Evolutionary conservation across 2,888 invertebrate species (phyloP).

Genomic region (Nipponacmea schrenckii): DNA sequence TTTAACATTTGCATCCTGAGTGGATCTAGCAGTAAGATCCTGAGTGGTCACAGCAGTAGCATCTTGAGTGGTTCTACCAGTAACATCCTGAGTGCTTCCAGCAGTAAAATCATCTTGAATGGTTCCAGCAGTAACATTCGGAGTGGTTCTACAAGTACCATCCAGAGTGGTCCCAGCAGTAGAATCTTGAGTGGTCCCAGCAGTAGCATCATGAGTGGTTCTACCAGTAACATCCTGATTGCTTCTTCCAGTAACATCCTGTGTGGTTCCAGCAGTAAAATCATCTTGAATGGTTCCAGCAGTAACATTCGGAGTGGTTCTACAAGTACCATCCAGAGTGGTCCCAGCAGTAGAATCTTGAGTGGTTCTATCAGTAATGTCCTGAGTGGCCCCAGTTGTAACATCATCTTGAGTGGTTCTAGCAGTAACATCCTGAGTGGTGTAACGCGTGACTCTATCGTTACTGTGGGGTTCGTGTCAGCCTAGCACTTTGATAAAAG

Average conservation of each 20-base stretch:
- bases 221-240: neutral
- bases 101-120: no score
- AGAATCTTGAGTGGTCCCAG: neutral
- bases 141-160: neutral
- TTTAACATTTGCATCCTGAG: neutral
- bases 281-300: no score
- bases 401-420: neutral
- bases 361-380: neutral
- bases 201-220: neutral
- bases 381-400: neutral
- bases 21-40: neutral
- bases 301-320: no score
- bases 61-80: no score
- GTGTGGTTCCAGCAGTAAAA: no score
- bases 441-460: no score
- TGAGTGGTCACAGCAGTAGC: neutral
- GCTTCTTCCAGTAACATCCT: no score
- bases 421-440: neutral
- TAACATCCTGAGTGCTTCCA: no score
- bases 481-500: no score
- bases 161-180: neutral
- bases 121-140: no score
- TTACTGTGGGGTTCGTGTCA: no score
- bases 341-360: constrained; percentile 1
- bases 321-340: neutral